These are phyloP conservation scores for Pristionchus japonicus DNA, from an alignment of 2,888 invertebrate species.

Conservation along the genomic window DNA sequence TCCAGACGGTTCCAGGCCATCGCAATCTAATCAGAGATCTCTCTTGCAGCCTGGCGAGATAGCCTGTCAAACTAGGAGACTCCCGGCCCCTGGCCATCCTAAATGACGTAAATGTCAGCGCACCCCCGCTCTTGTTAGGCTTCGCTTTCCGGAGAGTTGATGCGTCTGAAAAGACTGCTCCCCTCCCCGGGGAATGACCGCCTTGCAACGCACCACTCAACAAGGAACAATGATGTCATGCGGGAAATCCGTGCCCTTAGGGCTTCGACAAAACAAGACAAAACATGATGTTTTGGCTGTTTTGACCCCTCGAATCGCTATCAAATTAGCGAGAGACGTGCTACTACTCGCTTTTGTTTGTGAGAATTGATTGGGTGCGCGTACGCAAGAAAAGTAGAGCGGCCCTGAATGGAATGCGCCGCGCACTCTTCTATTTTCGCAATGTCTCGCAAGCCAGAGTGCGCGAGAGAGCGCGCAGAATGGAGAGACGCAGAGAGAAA, in stretches of 20 bases:
- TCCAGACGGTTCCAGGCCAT: background rate
- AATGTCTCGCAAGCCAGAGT: background rate
- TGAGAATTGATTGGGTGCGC: constrained; percentile 13
- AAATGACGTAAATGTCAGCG: background rate
- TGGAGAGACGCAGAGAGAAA: background rate
- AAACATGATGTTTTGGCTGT: background rate
- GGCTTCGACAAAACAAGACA: background rate
- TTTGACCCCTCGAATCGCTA: background rate
- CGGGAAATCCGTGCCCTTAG: background rate
- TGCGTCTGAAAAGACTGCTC: background rate
- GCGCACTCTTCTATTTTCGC: background rate
- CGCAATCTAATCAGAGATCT: background rate
- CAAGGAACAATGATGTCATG: background rate
- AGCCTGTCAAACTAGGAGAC: background rate
- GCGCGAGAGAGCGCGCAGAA: background rate
- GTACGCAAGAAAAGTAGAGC: background rate
- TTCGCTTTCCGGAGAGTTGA: background rate
- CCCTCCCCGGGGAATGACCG: background rate
- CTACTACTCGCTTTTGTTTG: constrained; percentile 2
- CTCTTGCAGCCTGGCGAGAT: background rate
- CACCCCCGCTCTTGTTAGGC: background rate
- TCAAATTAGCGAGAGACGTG: background rate
- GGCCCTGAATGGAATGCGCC: background rate
- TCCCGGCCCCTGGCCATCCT: background rate
- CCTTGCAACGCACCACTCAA: background rate